Evolutionary conservation across 2,113 vertebrate species (phyloP), one percentile per base, ranked within the genome.

Genomic region (Triplophysa siluroides): DNA sequence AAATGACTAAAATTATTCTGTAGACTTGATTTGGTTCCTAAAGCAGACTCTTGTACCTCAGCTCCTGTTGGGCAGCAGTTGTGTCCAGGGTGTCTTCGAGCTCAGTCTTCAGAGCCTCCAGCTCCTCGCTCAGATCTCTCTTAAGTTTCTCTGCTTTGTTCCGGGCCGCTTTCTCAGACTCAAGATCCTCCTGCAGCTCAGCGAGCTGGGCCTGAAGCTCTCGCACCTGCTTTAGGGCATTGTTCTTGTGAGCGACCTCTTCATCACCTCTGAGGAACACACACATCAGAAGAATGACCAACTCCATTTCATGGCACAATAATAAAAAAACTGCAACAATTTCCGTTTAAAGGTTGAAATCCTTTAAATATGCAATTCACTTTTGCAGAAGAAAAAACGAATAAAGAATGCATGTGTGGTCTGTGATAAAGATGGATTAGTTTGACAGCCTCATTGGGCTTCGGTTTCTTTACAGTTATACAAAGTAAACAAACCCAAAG

Each of bases 131-230:
- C 84, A 99, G 82, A 85, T 99, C 98, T 84, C 98, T 91, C 74
- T 98, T 98, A 18, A 98, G 95, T 84, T 99, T 99, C 43, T 99
- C 98, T 0, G 98, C 98, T 91, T 99, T 99, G 88, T 95, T 97
- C 14, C 98, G 90, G 0, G 95, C 94, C 0, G 92, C 90, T 85
- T 96, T 98, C 91, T 99, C 98, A 0, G 97, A 96, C 60, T 99
- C 98, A 67, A 99, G 94, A 68, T 99, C 98, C 87, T 99, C 98
- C 82, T 98, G 97, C 0, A 99, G 93, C 62, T 99, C 98, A 0
- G 95, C 92, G 1, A 98, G 94, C 72, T 98, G 97, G 9, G 97
- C 97, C 88, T 99, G 97, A 76, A 99, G 88, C 91, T 99, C 98
- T 9, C 97, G 92, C 11, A 98, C 93, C 80, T 95, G 92, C 63